Conservation (phyloP, 1,140 invertebrate species). For the Zaprionus gabonicus region DNA sequence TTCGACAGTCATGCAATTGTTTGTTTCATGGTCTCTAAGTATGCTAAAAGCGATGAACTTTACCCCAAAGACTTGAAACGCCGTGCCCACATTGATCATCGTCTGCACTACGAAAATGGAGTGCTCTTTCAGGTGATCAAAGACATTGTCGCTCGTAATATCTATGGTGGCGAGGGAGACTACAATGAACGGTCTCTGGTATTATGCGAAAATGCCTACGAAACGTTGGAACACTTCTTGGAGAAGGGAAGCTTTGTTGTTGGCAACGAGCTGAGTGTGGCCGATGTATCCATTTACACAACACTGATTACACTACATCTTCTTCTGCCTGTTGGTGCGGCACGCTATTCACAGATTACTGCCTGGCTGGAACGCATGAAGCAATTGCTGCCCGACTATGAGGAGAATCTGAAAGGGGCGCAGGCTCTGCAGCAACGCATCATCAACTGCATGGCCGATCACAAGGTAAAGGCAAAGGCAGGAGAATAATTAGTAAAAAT, state of each 20-base stretch:
- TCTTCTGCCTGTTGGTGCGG: slow-evolving; percentile 68
- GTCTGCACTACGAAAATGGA: slow-evolving; percentile 90
- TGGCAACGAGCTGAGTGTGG: slow-evolving; percentile 86
- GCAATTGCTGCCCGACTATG: slow-evolving; percentile 61
- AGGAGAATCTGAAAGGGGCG: slow-evolving; percentile 71
- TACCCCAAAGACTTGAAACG: slow-evolving; percentile 88
- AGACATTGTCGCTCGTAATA: slow-evolving; percentile 74
- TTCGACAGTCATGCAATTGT: slow-evolving; percentile 88
- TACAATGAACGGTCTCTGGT: slow-evolving; percentile 55
- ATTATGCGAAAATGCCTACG: slow-evolving; percentile 85
- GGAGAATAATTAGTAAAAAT: slow-evolving; percentile 11
- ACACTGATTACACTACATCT: slow-evolving; percentile 82
- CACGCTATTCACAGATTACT: slow-evolving; percentile 46
- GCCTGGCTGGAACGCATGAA: slow-evolving; percentile 66
- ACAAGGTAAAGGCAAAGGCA: slow-evolving; percentile 32
- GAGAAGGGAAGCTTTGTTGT: slow-evolving; percentile 83
- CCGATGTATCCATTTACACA: slow-evolving; percentile 85
- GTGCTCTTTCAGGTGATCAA: slow-evolving; percentile 86
- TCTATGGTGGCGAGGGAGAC: slow-evolving; percentile 75
- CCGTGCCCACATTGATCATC: slow-evolving; percentile 89
- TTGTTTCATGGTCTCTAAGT: slow-evolving; percentile 89
- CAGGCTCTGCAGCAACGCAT: slow-evolving; percentile 57
- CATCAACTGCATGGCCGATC: slow-evolving; percentile 54
- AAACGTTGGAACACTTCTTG: slow-evolving; percentile 85
- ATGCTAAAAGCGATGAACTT: slow-evolving; percentile 87